Conservation (phyloP, 2,888 invertebrate species). For the Synanthedon vespiformis region DNA sequence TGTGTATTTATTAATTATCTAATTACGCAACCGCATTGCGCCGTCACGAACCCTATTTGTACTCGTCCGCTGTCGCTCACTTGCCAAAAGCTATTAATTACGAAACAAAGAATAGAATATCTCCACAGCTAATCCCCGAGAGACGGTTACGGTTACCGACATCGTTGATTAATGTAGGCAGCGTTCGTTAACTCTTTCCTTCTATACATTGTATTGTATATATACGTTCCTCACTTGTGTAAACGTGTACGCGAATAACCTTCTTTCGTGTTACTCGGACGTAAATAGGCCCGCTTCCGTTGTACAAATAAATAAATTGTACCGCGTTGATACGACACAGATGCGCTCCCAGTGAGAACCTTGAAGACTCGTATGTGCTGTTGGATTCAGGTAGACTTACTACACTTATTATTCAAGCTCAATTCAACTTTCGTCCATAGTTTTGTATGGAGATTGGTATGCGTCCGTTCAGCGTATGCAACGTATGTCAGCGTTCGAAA, state of each 20-base stretch:
- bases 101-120: constrained; percentile 60
- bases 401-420: too few species aligned
- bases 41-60: constrained; percentile 50
- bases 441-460: too few species aligned
- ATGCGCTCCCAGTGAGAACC: constrained; percentile 29
- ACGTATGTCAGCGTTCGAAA: too few species aligned
- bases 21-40: constrained; percentile 49
- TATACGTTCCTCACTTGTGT: constrained; percentile 40
- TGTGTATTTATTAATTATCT: constrained; percentile 48
- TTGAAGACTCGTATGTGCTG: constrained; percentile 26
- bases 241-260: constrained; percentile 47
- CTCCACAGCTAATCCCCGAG: constrained; percentile 61
- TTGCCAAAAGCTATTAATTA: constrained; percentile 70
- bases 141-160: constrained; percentile 63
- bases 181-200: constrained; percentile 57
- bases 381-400: constrained; percentile 15
- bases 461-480: too few species aligned
- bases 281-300: constrained; percentile 47
- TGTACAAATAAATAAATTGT: constrained; percentile 49
- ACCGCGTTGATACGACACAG: constrained; percentile 39
- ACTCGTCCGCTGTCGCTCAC: constrained; percentile 42
- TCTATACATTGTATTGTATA: constrained; percentile 39
- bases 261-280: constrained; percentile 50
- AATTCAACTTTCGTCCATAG: too few species aligned
- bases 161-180: constrained; percentile 63